Conservation (phyloP, 2,888 invertebrate species). For the Tyria jacobaeae region DNA sequence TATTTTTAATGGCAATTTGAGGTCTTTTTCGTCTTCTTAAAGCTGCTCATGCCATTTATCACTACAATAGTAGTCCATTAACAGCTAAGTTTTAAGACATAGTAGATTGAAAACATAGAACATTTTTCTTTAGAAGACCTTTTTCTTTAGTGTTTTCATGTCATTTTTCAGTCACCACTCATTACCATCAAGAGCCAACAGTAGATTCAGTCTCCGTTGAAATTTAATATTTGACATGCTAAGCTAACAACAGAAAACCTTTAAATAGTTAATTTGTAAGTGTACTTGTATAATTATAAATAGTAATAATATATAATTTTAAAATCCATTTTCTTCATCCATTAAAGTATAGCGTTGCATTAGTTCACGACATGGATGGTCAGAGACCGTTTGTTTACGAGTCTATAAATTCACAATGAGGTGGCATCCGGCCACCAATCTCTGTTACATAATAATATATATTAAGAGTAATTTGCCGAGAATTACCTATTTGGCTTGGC, state of each 20-base stretch:
- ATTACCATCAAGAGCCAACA: neutral
- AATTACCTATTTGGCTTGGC: conserved; percentile 18
- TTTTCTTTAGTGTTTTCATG: no score
- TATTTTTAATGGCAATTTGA: no score
- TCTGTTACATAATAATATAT: conserved; percentile 54
- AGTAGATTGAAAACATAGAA: no score
- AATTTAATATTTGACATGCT: neutral
- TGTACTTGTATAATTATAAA: neutral
- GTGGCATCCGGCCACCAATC: conserved; percentile 36
- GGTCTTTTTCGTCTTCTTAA: no score
- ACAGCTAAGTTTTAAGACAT: no score
- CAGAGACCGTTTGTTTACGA: conserved; percentile 53
- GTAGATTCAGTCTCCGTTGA: neutral
- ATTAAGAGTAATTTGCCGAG: conserved; percentile 30
- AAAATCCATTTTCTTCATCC: conserved; percentile 37
- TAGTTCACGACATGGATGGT: conserved; percentile 36
- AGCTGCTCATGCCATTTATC: no score
- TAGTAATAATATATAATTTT: no score
- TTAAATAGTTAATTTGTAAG: conserved; percentile 12
- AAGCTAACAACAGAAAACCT: conserved; percentile 12
- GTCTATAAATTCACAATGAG: conserved; percentile 52
- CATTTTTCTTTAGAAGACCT: no score
- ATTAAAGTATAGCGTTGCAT: conserved; percentile 46
- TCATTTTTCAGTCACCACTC: no score
- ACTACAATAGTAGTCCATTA: no score